These are phyloP conservation scores for Hartigia nigra DNA, from an alignment of 2,888 invertebrate genomes.

Conservation along the genomic window DNA sequence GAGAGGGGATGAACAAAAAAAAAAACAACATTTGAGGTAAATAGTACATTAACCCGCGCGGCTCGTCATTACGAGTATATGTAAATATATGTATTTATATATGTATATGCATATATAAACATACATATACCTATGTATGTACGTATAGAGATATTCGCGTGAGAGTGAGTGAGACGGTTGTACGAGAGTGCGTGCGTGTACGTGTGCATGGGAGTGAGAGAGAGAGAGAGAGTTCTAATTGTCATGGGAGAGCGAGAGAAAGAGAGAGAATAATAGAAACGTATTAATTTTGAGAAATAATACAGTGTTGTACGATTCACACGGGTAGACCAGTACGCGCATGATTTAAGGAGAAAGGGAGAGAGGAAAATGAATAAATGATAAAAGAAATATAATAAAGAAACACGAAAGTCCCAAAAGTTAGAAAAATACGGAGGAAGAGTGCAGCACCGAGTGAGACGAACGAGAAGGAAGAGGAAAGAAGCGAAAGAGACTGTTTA, in stretches of 20 bases:
- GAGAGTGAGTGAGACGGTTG: constrained; percentile 10
- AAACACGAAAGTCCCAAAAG: background rate
- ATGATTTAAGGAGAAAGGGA: background rate
- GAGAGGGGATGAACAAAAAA: constrained; percentile 10
- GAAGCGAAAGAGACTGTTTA: background rate
- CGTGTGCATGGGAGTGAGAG: background rate
- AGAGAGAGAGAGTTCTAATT: background rate
- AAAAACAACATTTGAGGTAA: constrained; percentile 2
- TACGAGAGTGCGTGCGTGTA: background rate
- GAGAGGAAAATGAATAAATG: background rate
- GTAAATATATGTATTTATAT: constrained; percentile 2
- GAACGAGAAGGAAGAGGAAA: background rate
- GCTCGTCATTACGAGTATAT: background rate
- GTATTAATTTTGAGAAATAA: background rate
- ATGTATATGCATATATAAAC: background rate
- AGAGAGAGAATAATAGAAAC: background rate
- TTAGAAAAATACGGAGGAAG: background rate
- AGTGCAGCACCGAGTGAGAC: background rate
- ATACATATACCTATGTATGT: background rate
- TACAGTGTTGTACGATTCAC: background rate
- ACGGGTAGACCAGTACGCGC: background rate
- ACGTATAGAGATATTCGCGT: constrained; percentile 7
- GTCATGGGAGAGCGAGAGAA: constrained; percentile 5
- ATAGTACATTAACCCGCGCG: background rate
- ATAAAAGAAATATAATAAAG: background rate